A percentile compares a stretch with the other conserved stretches of the same genome.
Conservation (phyloP, 2,113 vertebrate species). For the Lagopus leucura region DNA sequence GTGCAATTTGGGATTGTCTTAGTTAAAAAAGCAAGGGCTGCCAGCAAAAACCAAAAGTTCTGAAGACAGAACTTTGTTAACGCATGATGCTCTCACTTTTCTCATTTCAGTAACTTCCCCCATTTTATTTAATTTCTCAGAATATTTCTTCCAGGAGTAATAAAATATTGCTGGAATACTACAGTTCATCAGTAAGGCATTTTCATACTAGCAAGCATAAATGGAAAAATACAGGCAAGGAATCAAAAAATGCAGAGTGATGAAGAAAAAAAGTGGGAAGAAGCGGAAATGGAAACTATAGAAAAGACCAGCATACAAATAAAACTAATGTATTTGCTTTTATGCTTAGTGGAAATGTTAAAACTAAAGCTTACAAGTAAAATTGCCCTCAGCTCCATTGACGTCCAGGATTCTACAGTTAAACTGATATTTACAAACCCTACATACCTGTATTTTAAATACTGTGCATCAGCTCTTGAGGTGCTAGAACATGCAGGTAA, state of each 20-base stretch:
- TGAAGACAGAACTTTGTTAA: background rate
- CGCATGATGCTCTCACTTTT: background rate
- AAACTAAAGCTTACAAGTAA: background rate
- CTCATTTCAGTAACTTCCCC: background rate
- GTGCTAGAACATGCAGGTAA: background rate
- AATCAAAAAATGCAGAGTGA: background rate
- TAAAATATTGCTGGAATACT: background rate
- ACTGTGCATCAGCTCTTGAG: background rate
- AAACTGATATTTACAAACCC: background rate
- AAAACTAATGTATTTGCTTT: background rate
- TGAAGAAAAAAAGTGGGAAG: background rate
- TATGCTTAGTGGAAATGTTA: background rate
- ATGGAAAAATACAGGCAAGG: background rate
- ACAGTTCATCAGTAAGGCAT: background rate
- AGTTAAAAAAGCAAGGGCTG: background rate
- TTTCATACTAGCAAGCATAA: background rate
- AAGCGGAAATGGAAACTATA: background rate
- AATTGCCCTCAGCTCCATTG: background rate
- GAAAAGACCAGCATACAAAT: background rate
- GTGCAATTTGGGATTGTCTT: background rate
- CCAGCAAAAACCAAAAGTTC: background rate
- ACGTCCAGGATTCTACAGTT: background rate
- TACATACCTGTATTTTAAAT: background rate
- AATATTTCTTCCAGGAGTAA: background rate
- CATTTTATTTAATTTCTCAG: background rate